These are phyloP conservation scores for Drosophila melanica DNA, from an alignment of 1,140 invertebrate species.

Conservation along the genomic window DNA sequence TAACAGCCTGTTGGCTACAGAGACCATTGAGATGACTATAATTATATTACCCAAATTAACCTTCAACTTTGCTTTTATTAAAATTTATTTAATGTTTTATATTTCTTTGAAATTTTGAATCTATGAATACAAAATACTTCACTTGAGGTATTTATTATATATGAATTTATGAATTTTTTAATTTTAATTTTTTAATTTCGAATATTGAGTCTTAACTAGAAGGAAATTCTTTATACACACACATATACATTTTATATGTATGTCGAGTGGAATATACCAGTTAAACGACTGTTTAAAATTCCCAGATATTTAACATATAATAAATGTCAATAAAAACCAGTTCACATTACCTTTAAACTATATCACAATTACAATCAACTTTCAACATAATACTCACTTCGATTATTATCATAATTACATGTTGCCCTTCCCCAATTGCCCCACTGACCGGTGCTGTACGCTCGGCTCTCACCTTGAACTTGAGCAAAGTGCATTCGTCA, in stretches of 20 bases:
- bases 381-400: neutral
- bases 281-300: neutral
- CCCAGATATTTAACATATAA: neutral
- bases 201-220: too few species aligned
- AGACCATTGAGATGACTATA: neutral
- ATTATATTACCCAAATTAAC: too few species aligned
- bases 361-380: slow-evolving; percentile 2
- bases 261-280: too few species aligned
- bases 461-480: slow-evolving; percentile 59
- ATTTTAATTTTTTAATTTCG: too few species aligned
- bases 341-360: slow-evolving; percentile 3
- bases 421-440: slow-evolving; percentile 13
- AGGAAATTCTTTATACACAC: too few species aligned
- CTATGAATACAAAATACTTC: too few species aligned
- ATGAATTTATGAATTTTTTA: too few species aligned
- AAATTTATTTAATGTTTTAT: too few species aligned
- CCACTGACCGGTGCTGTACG: neutral
- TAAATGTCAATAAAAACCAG: neutral
- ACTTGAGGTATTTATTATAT: too few species aligned
- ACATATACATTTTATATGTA: too few species aligned
- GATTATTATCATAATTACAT: slow-evolving; percentile 7
- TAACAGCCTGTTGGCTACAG: neutral
- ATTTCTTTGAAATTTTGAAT: too few species aligned
- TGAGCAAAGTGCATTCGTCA: slow-evolving; percentile 49
- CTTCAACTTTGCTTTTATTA: too few species aligned